Conservation (phyloP, 2,113 vertebrate genomes). For the Entomyzon cyanotis region DNA sequence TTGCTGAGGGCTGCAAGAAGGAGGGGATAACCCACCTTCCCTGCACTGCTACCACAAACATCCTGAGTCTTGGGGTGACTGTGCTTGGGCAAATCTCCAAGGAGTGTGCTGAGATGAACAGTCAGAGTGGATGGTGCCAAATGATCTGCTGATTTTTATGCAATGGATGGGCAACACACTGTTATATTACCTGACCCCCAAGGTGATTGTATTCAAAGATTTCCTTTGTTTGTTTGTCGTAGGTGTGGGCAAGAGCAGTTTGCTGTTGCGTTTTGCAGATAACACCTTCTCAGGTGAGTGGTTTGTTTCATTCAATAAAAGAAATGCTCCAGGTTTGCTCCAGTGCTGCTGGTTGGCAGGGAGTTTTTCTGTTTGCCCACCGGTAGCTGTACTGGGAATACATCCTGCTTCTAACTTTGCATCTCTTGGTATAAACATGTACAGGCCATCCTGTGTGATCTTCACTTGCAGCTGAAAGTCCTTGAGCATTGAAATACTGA, state of each 20-base stretch:
- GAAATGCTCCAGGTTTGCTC: not conserved
- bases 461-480: not conserved
- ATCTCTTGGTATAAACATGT: not conserved
- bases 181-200: not conserved
- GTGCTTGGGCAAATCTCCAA: not conserved
- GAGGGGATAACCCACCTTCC: not conserved
- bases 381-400: not conserved
- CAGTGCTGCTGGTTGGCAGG: not conserved
- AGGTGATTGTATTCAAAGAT: not conserved
- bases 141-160: not conserved
- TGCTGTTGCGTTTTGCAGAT: conserved; percentile 96
- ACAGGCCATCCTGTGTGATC: not conserved
- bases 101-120: not conserved
- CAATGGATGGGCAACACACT: not conserved
- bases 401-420: not conserved
- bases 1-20: not conserved
- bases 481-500: not conserved
- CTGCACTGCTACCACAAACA: not conserved
- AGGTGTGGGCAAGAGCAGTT: conserved; percentile 99
- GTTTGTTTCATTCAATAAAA: not conserved
- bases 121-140: not conserved
- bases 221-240: conserved; percentile 40
- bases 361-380: not conserved
- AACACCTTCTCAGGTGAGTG: conserved; percentile 97
- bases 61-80: not conserved